These are phyloP conservation scores for Stenopsyche tienmushanensis DNA, from an alignment of 1,140 invertebrate species.

Conservation along the genomic window DNA sequence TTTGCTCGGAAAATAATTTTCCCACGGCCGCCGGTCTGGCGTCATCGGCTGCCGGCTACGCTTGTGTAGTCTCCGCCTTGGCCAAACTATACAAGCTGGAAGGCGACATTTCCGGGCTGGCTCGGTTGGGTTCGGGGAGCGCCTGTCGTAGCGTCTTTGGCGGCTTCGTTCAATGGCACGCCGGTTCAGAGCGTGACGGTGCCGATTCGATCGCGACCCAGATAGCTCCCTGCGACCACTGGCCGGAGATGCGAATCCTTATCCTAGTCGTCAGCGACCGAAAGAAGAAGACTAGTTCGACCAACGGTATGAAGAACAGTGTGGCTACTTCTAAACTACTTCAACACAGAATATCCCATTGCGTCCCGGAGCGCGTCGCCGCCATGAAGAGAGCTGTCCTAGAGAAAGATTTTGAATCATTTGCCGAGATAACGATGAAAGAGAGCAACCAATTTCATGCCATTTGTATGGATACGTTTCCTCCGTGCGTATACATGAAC, in stretches of 20 bases:
- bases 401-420: constrained; percentile 77
- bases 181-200: constrained; percentile 68
- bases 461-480: constrained; percentile 90
- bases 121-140: constrained; percentile 90
- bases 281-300: constrained; percentile 86
- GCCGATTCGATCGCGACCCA: constrained; percentile 81
- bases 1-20: constrained; percentile 60
- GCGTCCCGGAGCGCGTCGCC: constrained; percentile 72
- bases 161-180: constrained; percentile 89
- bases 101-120: constrained; percentile 81
- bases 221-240: constrained; percentile 74
- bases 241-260: constrained; percentile 72
- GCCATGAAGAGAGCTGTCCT: constrained; percentile 77
- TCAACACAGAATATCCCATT: constrained; percentile 67
- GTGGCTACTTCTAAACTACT: constrained; percentile 84
- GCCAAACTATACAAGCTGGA: constrained; percentile 75
- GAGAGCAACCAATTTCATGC: constrained; percentile 99
- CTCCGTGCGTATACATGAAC: constrained; percentile 91
- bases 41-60: constrained; percentile 97
- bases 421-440: constrained; percentile 94
- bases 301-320: constrained; percentile 85
- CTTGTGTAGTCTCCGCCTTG: constrained; percentile 67
- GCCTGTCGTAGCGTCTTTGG: constrained; percentile 94
- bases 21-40: constrained; percentile 93
- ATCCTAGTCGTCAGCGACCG: constrained; percentile 88